Conservation (phyloP, 2,888 invertebrate genomes). For the Melieria picta region DNA sequence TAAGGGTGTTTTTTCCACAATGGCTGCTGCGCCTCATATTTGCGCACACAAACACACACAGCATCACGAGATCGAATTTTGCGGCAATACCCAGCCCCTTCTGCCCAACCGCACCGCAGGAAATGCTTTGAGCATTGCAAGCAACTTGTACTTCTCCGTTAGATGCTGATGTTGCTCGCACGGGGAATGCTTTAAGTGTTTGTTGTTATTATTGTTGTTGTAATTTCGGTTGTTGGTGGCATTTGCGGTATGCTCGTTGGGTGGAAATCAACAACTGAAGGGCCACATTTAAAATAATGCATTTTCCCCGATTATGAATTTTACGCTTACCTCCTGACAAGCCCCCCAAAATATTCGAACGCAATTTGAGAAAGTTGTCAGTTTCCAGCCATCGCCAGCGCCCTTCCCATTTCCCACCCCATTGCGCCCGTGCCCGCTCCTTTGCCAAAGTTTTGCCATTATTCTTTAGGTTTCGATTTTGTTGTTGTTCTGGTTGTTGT, state of each 20-base stretch:
- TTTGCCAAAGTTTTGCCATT: constrained; percentile 7
- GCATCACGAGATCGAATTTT: neutral
- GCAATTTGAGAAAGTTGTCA: constrained; percentile 52
- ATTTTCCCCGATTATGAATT: constrained; percentile 58
- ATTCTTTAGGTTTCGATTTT: constrained; percentile 2
- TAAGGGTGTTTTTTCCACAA: constrained; percentile 56
- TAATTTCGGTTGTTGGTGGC: no score
- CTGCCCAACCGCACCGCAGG: no score
- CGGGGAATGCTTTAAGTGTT: no score
- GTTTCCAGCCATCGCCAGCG: constrained; percentile 37
- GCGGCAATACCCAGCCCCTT: neutral
- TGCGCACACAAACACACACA: constrained; percentile 18
- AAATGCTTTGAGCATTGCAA: no score
- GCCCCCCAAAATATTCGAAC: constrained; percentile 52
- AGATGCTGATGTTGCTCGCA: no score
- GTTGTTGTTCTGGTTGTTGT: constrained; percentile 16
- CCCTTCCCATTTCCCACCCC: constrained; percentile 9
- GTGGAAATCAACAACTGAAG: neutral
- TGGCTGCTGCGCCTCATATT: constrained; percentile 52
- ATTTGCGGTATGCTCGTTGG: no score
- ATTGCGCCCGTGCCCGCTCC: constrained; percentile 15
- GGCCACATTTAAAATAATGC: constrained; percentile 9
- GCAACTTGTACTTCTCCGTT: no score
- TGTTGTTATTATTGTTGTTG: constrained; percentile 5
- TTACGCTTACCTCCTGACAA: constrained; percentile 63